Evolutionary conservation across 64 coral and sea anemone species (phyloP), one percentile per base, ranked within the genome.

Genomic region (Porites lutea): DNA sequence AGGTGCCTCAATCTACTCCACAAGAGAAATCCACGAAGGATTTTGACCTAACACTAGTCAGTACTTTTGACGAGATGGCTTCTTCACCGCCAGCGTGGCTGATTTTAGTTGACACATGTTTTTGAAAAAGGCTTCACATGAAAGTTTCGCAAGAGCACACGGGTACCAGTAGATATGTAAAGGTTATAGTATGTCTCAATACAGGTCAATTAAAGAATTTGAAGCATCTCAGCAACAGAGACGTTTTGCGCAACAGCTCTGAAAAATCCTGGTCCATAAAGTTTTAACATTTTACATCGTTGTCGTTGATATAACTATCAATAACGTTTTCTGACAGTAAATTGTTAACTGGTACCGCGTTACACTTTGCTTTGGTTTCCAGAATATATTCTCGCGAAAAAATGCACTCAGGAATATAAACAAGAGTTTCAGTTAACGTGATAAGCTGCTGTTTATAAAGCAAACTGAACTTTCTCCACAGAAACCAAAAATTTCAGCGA

Each of bases 91-190:
- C 64, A 22, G 63, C 81, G 81, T 84, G 81, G 59, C 68, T 18
- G 27, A 37, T 66, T 22, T 6, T 51, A 68, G 81, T 84, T 84
- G 63, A 84, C 81, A 84, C 62, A 84, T 84, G 63, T 84, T 68
- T 43, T 52, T 22, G 46, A 23, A 47, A 80, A 69, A 68, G 61
- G 46, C 65, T 84, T 84, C 9, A 69, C 59, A 84, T 84, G 52
- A 84, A 84, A 68, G 45, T 67, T 69, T 84, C 63, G 45, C 48
- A 68, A 68, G 43, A 63, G 63, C 51, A 51, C n/a, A 84, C 81
- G 48, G 18, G 55, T 22, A 7, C 59, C 46, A 46, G 48, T 69
- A 18, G 48, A 23, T 68, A 84, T 84, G 81, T 68, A 84, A 84
- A 84, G 81, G 81, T 84, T 84, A 84, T n/a, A 48, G 18, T 9